Conservation (phyloP, 1,140 invertebrate species). For the Drosophila miranda region DNA sequence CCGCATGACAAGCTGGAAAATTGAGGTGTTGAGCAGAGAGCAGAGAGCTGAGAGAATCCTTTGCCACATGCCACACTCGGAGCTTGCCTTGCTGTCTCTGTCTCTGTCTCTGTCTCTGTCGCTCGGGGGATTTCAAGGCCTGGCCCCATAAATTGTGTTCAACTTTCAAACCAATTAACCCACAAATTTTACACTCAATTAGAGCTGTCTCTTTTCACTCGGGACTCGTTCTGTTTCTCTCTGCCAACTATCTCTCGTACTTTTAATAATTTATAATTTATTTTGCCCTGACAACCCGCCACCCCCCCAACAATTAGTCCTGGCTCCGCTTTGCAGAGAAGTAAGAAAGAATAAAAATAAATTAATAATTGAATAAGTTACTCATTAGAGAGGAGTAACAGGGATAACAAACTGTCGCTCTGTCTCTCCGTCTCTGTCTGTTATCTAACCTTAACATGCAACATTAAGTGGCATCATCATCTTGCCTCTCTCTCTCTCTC, state of each 20-base stretch:
- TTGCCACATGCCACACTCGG: background rate
- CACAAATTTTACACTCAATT: conserved; percentile 73
- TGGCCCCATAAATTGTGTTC: conserved; percentile 53
- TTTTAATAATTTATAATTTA: conserved; percentile 40
- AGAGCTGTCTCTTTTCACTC: conserved; percentile 18
- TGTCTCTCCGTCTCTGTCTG: conserved; percentile 9
- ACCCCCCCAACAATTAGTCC: conserved; percentile 59
- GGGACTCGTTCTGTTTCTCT: conserved; percentile 10
- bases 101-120: too few species aligned
- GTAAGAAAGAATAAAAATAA: conserved; percentile 34
- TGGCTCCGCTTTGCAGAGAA: conserved; percentile 37
- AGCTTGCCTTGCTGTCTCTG: background rate
- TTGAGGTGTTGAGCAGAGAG: conserved; percentile 17
- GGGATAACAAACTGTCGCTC: conserved; percentile 34
- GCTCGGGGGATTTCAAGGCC: background rate
- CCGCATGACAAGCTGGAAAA: conserved; percentile 70
- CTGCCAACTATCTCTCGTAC: conserved; percentile 17
- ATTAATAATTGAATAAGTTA: conserved; percentile 80
- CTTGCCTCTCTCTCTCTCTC: background rate
- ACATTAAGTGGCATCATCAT: conserved; percentile 48
- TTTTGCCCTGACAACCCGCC: conserved; percentile 29
- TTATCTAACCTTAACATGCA: conserved; percentile 72
- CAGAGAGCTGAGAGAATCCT: too few species aligned
- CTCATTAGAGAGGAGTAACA: conserved; percentile 53
- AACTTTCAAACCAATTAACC: conserved; percentile 71